Evolutionary conservation across 2,888 invertebrate species (phyloP), one percentile per base, ranked within the genome.

Genomic region (Morpho achilles): DNA sequence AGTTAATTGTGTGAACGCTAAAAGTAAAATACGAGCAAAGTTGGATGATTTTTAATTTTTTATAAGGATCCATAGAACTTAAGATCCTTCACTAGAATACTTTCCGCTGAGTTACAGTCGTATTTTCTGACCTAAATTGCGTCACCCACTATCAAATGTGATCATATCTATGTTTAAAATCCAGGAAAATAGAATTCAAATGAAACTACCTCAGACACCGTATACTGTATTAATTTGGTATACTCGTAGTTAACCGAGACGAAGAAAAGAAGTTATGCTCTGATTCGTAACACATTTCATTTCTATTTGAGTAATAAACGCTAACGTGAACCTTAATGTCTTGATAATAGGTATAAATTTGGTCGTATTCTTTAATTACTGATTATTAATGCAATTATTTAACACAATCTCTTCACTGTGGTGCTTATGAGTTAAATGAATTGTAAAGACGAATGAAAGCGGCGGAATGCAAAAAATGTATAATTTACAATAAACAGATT

Each of bases 271-370:
- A 72, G 79, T 67, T 70, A 86, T 74, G 88, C 86, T 88, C 88
- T 88, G 74, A 84, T 87, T 70, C 76, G 47, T 76, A 70, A 69
- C 79, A 84, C 86, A 84, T 87, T 88, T 87, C 84, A 85, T 88
- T 89, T 88, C 84, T 88, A 56, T 61, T 53, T 54, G 8, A 43
- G n/a, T 8, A 43, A 42, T 58, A 47, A 51, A 61, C 39, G 58
- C 49, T 56, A 61, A 59, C 48, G 5, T 63, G 45, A 53, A 61
- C 63, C 56, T 60, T 60, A 62, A 49, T 41, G 8, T 10, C 48
- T 48, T 42, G 23, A 7, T 48, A n/a, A 49, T 42, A 79, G 67
- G 74, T 72, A 67, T 79, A 74, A 70, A 78, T 77, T 72, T 58
- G 56, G 58, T 60, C 56, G 59, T 41, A 53, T 55, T 56, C 50